A percentile compares a stretch with the other conserved stretches of the same genome.
Evolutionary conservation across 2,888 invertebrate genomes (phyloP).

Genomic region (Galerucella nymphaeae): DNA sequence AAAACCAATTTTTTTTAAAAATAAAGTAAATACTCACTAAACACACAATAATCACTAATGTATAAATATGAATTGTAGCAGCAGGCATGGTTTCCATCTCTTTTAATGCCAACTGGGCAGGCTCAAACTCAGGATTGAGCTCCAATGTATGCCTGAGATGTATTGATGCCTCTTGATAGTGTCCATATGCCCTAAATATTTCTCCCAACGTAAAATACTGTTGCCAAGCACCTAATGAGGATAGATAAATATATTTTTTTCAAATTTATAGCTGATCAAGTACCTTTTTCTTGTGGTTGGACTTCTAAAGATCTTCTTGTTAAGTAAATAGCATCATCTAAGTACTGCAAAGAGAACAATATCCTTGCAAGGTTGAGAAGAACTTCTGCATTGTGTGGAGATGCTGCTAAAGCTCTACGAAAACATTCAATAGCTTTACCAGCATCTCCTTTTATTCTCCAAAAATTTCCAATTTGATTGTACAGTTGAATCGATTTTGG

Average conservation of each 20-base stretch:
- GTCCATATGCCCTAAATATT: constrained; percentile 91
- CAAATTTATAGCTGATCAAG: background rate
- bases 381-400: constrained; percentile 88
- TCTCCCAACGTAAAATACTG: constrained; percentile 93
- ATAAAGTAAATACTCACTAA: constrained; percentile 70
- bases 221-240: constrained; percentile 79
- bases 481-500: constrained; percentile 86
- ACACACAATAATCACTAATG: constrained; percentile 87
- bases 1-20: background rate
- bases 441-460: constrained; percentile 90
- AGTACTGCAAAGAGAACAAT: constrained; percentile 85
- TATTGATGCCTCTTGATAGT: constrained; percentile 87
- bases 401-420: constrained; percentile 83
- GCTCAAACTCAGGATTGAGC: constrained; percentile 86
- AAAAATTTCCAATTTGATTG: constrained; percentile 92
- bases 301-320: constrained; percentile 86
- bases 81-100: constrained; percentile 86
- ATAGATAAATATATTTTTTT: background rate
- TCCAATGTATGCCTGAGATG: constrained; percentile 86
- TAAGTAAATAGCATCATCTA: constrained; percentile 90
- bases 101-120: constrained; percentile 80
- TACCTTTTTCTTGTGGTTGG: constrained; percentile 79
- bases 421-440: constrained; percentile 90
- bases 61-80: constrained; percentile 85
- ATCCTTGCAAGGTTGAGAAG: constrained; percentile 86